Base-by-base conservation (phyloP, 2,113 vertebrate species). In the Pitta sordida region DNA sequence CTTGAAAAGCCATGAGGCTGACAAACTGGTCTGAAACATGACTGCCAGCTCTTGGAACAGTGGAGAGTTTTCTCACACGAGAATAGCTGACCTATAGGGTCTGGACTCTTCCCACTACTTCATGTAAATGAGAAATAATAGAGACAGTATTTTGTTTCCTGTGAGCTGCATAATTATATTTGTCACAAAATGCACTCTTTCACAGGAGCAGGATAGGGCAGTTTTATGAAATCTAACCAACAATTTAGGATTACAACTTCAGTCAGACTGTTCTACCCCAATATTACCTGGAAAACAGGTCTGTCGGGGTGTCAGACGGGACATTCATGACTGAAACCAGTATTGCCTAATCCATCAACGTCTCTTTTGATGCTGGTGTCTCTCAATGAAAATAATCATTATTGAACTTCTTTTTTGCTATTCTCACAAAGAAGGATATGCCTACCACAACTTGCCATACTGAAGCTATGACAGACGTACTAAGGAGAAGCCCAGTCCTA, bases 191-290 rank as follows among this genome's bases (percentile, higher is more conserved):
- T 37, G 5, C 65, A n/a, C 15, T 44, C 15, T 30, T 83, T 52
- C 22, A 41, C n/a, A 85, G n/a, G 5, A 79, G 11, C 6, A 67
- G 43, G 14, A 46, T 15, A n/a, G 15, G 21, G 26, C 6, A 55
- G 17, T 34, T 91, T 78, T 27, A 60, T 60, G 27, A 85, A 79
- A 79, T 63, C 15, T 69, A 75, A 82, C 23, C 34, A 93, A 59
- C 6, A 43, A 51, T 14, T 85, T 68, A 51, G 27, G 13, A 11
- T 79, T 22, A 22, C 58, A 71, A 32, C 9, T 58, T 46, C 20
- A 68, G 10, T 67, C 14, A 48, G 11, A 39, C 11, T 41, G 10
- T 60, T n/a, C 27, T 79, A 71, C 13, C 9, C 17, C 6, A 22
- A 51, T 22, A 46, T 3, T 43, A 9, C 19, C 30, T 68, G 67